Evolutionary conservation across 2,797 vertebrate species (phyloP), one percentile per base, ranked within the genome.

Genomic region (Hafferia zeledoni): DNA sequence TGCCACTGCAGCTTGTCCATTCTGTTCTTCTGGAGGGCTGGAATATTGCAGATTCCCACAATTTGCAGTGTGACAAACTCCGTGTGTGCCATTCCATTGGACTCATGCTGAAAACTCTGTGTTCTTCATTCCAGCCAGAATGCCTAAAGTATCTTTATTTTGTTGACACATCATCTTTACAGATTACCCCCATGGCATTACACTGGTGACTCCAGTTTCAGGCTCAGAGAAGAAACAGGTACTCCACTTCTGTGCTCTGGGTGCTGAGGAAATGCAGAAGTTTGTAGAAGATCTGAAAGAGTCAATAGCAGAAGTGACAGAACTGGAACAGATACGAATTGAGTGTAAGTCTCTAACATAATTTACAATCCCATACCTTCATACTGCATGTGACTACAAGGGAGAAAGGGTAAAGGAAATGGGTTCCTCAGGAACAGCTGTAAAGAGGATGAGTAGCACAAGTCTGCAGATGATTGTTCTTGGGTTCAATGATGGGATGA

Each of bases 271-370:
- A 97, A 99, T 99, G 97, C 98, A 99, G 94, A 99, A 99, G 97
- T 99, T 99, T 91, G 98, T 99, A 25, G 99, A 99, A 97, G 99
- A 99, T 94, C 98, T 99, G 95, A 98, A 99, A 95, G 99, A 99
- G 92, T 99, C 99, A 33, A 99, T 99, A 80, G 98, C 99, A 15
- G 99, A 99, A 97, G 99, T 99, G 97, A 99, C 99, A 5, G 99
- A 99, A 98, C 99, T 99, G 99, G 99, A 99, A 94, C 99, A 99
- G 97, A 99, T 99, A 94, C 99, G 99, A 94, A 99, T 99, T 94
- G 99, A 99, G 97, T 99, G 99, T 99, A 98, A 99, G 50, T 83
- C 24, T 16, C 30, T 31, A 16, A 37, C 52, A 10, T 14, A 68
- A 75, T 75, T 75, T 49, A 44, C 35, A 50, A 33, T 80, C 49